Base-by-base conservation (phyloP, 2,113 vertebrate species). In the Corythaeola cristata region DNA sequence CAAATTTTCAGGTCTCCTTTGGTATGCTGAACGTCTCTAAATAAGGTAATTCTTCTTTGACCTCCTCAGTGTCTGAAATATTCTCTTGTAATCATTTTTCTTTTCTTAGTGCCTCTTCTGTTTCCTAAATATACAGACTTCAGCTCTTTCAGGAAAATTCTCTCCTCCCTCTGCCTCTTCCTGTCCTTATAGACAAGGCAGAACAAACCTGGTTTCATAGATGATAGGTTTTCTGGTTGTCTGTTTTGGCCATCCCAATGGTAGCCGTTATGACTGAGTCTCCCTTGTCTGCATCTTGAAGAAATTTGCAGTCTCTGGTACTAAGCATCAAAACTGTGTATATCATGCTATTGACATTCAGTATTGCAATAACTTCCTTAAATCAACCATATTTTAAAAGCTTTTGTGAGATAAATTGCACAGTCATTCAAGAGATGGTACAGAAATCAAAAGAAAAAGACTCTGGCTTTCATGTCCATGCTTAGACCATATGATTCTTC, bases 21-120 rank as follows among this genome's bases (percentile, higher is more conserved):
- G 15, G 5, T 41, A 4, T 22, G 12, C 41, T 32, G 28, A 73
- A 13, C 24, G 50, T 49, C 55, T 69, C 24, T 47, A 58, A 66
- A 66, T 26, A 4, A 20, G 3, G 1, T 19, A 33, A 49, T 59
- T 89, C 12, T 52, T 81, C 22, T 81, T 35, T 74, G 60, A 58
- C 22, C 3, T 76, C 6, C 33, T 66, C n/a, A 35, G 24, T 35
- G 41, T 71, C 18, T 33, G 33, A 58, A 87, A 64, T 67, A 22
- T 80, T 6, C 12, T 30, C 20, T 55, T 59, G 13, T 22, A 5
- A 1, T 5, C 2, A n/a, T n/a, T n/a, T n/a, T n/a, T n/a, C n/a
- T n/a, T n/a, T n/a, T n/a, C 20, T 63, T 26, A 0, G 14, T 44
- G 9, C 3, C 3, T 76, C 76, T 83, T 84, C 6, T 30, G 2